phyloP scores from a whole-genome alignment of 2,888 invertebrate species.

The Drosophila peninsularis region DNA sequence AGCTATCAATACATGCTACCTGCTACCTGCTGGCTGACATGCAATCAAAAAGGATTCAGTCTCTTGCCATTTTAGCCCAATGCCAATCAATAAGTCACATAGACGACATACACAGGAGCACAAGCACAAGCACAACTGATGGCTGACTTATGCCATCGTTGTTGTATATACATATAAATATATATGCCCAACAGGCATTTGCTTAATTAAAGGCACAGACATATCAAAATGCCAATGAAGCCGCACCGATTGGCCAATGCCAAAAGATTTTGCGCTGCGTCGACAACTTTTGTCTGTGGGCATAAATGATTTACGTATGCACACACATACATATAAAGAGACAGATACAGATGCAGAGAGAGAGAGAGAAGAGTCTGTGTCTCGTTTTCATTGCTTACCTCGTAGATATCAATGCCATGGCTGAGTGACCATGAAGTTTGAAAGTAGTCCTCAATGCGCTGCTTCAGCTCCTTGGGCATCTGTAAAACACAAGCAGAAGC shows the following conservation, averaged over 20 bases:
- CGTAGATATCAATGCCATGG: constrained; percentile 98
- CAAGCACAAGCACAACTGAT: constrained; percentile 7
- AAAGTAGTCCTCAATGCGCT: constrained; percentile 98
- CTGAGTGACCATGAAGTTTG: constrained; percentile 99
- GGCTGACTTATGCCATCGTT: constrained; percentile 14
- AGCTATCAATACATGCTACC: constrained; percentile 10
- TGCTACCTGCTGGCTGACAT: constrained; percentile 36
- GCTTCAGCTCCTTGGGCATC: constrained; percentile 97
- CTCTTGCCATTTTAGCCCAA: constrained; percentile 58
- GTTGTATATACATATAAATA: not conserved
- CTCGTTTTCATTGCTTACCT: constrained; percentile 87
- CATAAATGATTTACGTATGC: constrained; percentile 35
- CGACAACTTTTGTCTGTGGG: constrained; percentile 55
- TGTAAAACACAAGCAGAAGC: constrained; percentile 48
- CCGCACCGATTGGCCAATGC: constrained; percentile 15
- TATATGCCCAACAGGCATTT: constrained; percentile 61
- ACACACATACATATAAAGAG: not conserved
- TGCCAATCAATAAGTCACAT: constrained; percentile 77
- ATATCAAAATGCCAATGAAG: constrained; percentile 47
- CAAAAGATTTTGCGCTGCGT: constrained; percentile 50
- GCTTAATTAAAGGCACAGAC: constrained; percentile 74
- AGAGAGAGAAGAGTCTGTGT: constrained; percentile 45
- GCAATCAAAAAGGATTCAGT: constrained; percentile 63
- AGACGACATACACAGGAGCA: constrained; percentile 7
- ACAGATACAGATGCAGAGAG: not conserved